These are phyloP conservation scores for Philereme transversata DNA, from an alignment of 2,888 invertebrate genomes.

Conservation along the genomic window DNA sequence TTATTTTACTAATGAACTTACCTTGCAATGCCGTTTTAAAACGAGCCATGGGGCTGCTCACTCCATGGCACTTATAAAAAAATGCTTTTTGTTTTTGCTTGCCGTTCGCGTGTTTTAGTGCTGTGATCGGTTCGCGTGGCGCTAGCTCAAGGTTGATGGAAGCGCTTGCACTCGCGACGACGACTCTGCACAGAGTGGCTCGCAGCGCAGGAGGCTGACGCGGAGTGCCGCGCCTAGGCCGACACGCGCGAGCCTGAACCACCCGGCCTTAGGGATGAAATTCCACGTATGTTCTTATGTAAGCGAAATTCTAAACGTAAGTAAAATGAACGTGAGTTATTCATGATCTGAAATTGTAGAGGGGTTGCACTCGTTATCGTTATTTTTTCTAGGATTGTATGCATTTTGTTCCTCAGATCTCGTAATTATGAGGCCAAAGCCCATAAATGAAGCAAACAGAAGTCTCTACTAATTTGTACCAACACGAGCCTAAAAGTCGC, in stretches of 20 bases:
- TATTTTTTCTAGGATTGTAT: too few relatives aligned
- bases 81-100: conserved; percentile 62
- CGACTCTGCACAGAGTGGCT: conserved; percentile 59
- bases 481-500: too few relatives aligned
- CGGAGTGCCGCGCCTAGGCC: conserved; percentile 7
- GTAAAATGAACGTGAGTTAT: too few relatives aligned
- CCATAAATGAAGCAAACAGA: too few relatives aligned
- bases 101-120: conserved; percentile 49
- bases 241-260: neutral
- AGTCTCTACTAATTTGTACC: too few relatives aligned
- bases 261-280: conserved; percentile 19
- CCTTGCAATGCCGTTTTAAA: conserved; percentile 59
- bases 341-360: too few relatives aligned
- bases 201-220: conserved; percentile 38
- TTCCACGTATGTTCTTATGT: conserved; percentile 1
- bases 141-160: conserved; percentile 23
- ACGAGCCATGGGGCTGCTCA: conserved; percentile 48
- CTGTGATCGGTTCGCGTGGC: conserved; percentile 42
- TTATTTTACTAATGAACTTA: conserved; percentile 58
- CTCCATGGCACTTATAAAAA: conserved; percentile 56
- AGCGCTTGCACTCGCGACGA: conserved; percentile 65
- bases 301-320: neutral
- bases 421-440: too few relatives aligned
- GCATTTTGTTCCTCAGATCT: too few relatives aligned
- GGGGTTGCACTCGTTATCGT: too few relatives aligned